Evolutionary conservation across 1,140 invertebrate genomes (phyloP), one percentile per base, ranked within the genome.

Genomic region (Bactericera cockerelli): DNA sequence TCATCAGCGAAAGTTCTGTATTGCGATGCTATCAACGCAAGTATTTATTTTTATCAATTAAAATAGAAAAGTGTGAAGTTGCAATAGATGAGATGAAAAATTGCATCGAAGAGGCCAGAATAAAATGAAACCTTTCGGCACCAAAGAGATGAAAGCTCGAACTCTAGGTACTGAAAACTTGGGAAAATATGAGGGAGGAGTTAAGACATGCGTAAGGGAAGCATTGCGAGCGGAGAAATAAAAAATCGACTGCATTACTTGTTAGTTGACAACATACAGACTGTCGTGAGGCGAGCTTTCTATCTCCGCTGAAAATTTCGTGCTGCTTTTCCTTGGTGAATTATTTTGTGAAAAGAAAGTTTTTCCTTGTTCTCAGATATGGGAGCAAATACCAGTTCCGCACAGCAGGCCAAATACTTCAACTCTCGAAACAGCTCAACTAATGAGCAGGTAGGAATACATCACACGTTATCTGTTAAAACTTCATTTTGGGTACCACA

Each of bases 211-310:
- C 42, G 42, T 49, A 49, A 49, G 42, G 22, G 19, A 49, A 49
- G 42, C 42, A 16, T 16, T 49, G n/a, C 42, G 3, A 49, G 42
- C 42, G 42, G 42, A 49, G 19, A 49, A 49, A 10, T 49, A 16
- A 49, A 49, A 49, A 49, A 49, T 49, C 42, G 42, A 49, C 42
- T 49, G 22, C 42, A 10, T 49, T 49, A 49, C 42, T 49, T 49
- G 42, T 22, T 49, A 49, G 42, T 49, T 49, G 42, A 49, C 42
- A 49, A 49, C 42, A 49, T 49, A 10, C n/a, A 49, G 42, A 10
- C 22, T 49, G 42, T 49, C 8, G n/a, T 49, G 42, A 49, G 19
- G 22, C n/a, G 19, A 49, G n/a, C 42, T 6, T 49, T 6, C 22
- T 49, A 4, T 49, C n/a, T 49, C 3, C 8, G 22, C 19, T 49